These are phyloP conservation scores for Diachasma alloeum DNA, from an alignment of 1,140 invertebrate genomes.

Conservation along the genomic window DNA sequence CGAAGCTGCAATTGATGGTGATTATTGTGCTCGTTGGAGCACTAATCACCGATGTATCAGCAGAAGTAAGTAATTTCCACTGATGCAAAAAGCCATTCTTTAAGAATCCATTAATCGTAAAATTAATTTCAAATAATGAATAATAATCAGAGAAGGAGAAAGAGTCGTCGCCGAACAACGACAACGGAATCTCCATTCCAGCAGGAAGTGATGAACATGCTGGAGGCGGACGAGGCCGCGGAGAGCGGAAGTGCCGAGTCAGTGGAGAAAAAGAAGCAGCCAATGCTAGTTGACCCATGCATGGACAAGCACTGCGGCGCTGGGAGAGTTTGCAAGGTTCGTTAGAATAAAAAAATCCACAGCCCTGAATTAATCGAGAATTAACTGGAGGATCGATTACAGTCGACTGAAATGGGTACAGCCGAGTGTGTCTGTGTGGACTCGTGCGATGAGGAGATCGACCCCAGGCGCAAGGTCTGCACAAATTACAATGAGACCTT, in stretches of 20 bases:
- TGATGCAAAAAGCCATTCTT: too few species aligned
- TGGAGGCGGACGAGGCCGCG: slow-evolving; percentile 51
- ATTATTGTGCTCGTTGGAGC: slow-evolving; percentile 39
- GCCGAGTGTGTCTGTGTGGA: slow-evolving; percentile 88
- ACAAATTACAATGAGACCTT: slow-evolving; percentile 94
- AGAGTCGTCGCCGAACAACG: slow-evolving; percentile 45
- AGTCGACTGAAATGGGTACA: slow-evolving; percentile 71
- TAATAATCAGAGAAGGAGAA: slow-evolving; percentile 32
- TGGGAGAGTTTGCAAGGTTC: slow-evolving; percentile 84
- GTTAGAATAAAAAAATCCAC: not conserved
- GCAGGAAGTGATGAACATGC: slow-evolving; percentile 57
- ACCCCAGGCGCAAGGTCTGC: slow-evolving; percentile 85
- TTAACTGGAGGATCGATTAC: slow-evolving; percentile 18
- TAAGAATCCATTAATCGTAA: too few species aligned
- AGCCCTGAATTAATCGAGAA: too few species aligned
- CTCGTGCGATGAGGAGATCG: slow-evolving; percentile 80
- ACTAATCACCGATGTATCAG: slow-evolving; percentile 42
- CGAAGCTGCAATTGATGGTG: slow-evolving; percentile 39
- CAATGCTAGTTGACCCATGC: slow-evolving; percentile 75
- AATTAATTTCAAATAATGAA: not conserved
- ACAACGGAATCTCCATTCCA: slow-evolving; percentile 49
- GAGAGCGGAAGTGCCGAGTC: slow-evolving; percentile 37
- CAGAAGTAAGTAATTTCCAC: slow-evolving; percentile 46
- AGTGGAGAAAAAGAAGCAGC: slow-evolving; percentile 39
- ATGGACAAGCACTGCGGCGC: slow-evolving; percentile 87